Evolutionary conservation across 2,113 vertebrate species (phyloP).

Genomic region (Spheniscus mendiculus): DNA sequence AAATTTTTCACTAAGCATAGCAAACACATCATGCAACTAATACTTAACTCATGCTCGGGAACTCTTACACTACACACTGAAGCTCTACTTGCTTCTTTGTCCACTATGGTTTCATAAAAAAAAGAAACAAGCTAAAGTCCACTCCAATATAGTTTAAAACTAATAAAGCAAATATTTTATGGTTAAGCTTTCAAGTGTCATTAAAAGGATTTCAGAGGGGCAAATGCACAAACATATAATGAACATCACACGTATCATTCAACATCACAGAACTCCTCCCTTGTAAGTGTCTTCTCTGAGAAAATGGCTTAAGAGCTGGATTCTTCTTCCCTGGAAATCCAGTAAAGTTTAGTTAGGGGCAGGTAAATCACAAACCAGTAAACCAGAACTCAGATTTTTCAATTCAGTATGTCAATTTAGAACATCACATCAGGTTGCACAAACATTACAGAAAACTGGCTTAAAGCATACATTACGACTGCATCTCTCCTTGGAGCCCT

Average conservation of each 20-base stretch:
- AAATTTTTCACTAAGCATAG: background rate
- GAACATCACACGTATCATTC: background rate
- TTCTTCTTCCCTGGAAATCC: background rate
- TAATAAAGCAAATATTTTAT: background rate
- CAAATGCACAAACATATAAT: background rate
- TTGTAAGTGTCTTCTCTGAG: background rate
- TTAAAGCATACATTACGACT: constrained; percentile 66
- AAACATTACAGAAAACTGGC: background rate
- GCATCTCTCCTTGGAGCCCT: constrained; percentile 1
- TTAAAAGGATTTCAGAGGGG: background rate
- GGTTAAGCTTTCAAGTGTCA: background rate
- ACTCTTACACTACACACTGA: background rate
- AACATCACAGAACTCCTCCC: background rate
- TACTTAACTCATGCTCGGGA: background rate
- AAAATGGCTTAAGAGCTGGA: background rate
- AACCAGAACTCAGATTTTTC: background rate
- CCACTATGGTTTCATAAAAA: background rate
- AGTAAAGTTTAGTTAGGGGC: background rate
- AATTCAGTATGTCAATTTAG: background rate
- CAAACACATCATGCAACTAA: background rate
- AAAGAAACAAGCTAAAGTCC: background rate
- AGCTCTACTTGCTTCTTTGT: background rate
- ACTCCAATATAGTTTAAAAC: background rate
- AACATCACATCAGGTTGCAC: background rate
- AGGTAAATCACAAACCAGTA: background rate